Evolutionary conservation across 2,113 vertebrate genomes (phyloP), one percentile per base, ranked within the genome.

Genomic region (Strigops habroptila): DNA sequence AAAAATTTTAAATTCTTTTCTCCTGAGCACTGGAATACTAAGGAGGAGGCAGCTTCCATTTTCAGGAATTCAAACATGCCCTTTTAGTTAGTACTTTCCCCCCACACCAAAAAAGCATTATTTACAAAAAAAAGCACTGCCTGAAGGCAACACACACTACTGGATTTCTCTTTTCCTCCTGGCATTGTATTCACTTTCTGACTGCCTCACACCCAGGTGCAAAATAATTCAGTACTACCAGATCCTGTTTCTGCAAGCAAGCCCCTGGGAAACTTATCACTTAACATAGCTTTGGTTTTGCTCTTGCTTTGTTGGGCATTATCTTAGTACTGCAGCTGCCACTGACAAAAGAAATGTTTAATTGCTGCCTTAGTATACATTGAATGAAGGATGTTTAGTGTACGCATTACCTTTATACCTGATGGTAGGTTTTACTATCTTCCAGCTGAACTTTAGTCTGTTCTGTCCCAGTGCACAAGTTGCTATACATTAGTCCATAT

Each of bases 211-310:
- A 75, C 24, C 24, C 44, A 73, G 46, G 33, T 91, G 90, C 76
- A 84, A 78, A 86, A 86, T 9, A 86, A 18, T 53, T 76, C 63
- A 76, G 84, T 74, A 27, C 37, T 63, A 60, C 62, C 57, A 82
- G 81, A 79, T 80, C 63, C 67, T 94, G 76, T 78, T 93, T 86
- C 91, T 90, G 41, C 82, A 81, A 77, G 84, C 53, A 91, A 74
- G 37, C 24, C 81, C 90, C 39, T 68, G 82, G 69, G 39, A 94
- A 95, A 68, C 39, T 24, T 44, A 70, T 44, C 64, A 37, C 46
- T 55, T 75, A 44, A 52, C 22, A 68, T 4, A 57, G 52, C 21
- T 84, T 86, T 81, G 65, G 30, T 23, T 91, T 89, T 94, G 33
- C 17, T 80, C 63, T 68, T 90, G 46, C 53, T 90, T 86, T 91